Base-by-base conservation (phyloP, 2,113 vertebrate genomes). In the Aspidoscelis tigris region DNA sequence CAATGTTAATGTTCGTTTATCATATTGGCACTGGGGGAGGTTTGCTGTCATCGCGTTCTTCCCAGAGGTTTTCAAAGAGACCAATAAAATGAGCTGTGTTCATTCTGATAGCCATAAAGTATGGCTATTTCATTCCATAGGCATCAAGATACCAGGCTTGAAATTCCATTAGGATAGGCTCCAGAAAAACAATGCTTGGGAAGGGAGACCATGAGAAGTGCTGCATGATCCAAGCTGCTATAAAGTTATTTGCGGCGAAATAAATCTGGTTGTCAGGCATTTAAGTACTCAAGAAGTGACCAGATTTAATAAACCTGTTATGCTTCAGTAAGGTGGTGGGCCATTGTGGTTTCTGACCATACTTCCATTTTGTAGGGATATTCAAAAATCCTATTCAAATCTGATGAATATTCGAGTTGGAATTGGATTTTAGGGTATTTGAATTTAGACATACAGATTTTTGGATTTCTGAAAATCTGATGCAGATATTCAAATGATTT, bases 1-100 rank as follows among this genome's bases (percentile, higher is more conserved):
- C 72, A 90, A 79, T 44, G 14, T 24, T 76, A 79, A 9, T 66
- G 85, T 84, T 91, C 87, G 84, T 90, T 92, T 87, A 89, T 86
- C 73, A 66, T 83, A 90, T 72, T 84, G 92, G 22, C 80, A 79
- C 24, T 76, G 73, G 78, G 82, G 82, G 76, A 80, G 92, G 82
- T 64, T 82, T 78, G 68, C 87, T 91, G 70, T 90, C 74, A 91
- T 50, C 69, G 69, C 22, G 22, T 76, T 78, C 44, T 18, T 16
- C 43, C 41, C 76, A 64, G 18, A 84, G 76, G 41, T 47, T 84
- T 84, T 77, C 41, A 77, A 70, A 77, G 47, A 70, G 14, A 22
- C 22, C 33, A 26, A 7, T 16, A 68, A 26, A 55, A 68, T 16
- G 68, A 83, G 21, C 12, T 24, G 64, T n/a, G 21, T 9, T 68